phyloP scores from a whole-genome alignment of 2,797 vertebrate species.

The Periophthalmus magnuspinnatus region DNA sequence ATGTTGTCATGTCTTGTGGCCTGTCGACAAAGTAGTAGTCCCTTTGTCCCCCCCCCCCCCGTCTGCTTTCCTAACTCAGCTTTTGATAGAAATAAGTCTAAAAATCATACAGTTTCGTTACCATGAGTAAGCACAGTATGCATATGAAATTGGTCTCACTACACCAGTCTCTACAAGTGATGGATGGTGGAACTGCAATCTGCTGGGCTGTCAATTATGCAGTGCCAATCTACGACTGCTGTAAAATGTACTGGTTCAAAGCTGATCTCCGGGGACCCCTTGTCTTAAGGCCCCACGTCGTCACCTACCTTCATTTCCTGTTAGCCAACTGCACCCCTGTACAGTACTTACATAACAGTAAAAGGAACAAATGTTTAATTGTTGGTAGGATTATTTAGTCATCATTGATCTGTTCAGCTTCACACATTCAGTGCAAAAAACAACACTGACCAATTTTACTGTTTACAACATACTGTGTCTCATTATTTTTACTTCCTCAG shows the following conservation, averaged over 20 bases:
- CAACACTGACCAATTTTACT: conserved; percentile 1
- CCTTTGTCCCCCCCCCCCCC: no score
- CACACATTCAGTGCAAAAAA: background rate
- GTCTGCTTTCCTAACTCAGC: no score
- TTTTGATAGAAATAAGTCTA: no score
- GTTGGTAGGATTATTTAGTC: background rate
- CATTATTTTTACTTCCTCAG: conserved; percentile 3
- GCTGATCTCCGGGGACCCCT: background rate
- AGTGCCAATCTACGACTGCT: no score
- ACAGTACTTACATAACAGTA: background rate
- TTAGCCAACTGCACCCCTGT: background rate
- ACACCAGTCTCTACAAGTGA: background rate
- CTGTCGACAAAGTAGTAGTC: no score
- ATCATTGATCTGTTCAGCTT: background rate
- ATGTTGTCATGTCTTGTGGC: no score
- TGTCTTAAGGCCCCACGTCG: background rate
- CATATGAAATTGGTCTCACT: background rate
- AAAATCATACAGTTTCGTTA: no score
- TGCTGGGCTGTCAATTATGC: background rate
- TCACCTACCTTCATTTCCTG: background rate
- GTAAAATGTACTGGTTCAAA: background rate
- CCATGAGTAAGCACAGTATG: background rate
- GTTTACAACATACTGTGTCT: background rate
- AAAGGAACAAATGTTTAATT: background rate
- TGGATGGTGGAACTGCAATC: background rate